Evolutionary conservation across 2,797 vertebrate genomes (phyloP).

Genomic region (Distichodus sexfasciatus): DNA sequence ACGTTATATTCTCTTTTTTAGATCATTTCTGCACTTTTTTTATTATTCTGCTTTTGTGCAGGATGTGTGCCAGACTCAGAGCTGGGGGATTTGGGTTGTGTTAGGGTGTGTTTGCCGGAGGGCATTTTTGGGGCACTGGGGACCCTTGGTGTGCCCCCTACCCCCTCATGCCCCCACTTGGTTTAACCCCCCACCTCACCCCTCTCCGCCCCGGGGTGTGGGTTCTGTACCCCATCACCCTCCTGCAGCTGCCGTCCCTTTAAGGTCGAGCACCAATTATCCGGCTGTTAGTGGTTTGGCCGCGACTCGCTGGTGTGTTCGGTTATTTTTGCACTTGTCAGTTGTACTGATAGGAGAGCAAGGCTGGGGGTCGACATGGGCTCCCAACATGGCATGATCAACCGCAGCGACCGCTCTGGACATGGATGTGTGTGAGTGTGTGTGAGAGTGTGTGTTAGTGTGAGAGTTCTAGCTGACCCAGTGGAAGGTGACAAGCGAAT

Average conservation of each 20-base stretch:
- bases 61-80: too few species aligned
- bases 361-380: constrained; percentile 26
- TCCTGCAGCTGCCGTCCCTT: constrained; percentile 55
- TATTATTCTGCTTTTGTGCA: too few species aligned
- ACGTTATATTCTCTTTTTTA: too few species aligned
- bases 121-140: too few species aligned
- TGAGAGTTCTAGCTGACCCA: constrained; percentile 11
- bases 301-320: constrained; percentile 54
- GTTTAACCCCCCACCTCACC: constrained; percentile 14
- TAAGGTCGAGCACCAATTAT: constrained; percentile 56
- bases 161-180: too few species aligned
- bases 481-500: constrained; percentile 40
- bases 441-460: constrained; percentile 28
- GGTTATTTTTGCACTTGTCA: constrained; percentile 63
- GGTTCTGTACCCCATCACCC: constrained; percentile 29
- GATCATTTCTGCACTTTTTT: too few species aligned
- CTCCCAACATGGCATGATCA: constrained; percentile 50
- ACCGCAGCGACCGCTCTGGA: constrained; percentile 18
- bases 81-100: too few species aligned
- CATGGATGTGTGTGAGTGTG: constrained; percentile 34
- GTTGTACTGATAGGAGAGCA: constrained; percentile 45
- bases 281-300: constrained; percentile 56
- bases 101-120: too few species aligned
- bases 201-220: not conserved
- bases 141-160: too few species aligned